Conservation (phyloP, 2,113 vertebrate genomes). For the Pteropus alecto region DNA sequence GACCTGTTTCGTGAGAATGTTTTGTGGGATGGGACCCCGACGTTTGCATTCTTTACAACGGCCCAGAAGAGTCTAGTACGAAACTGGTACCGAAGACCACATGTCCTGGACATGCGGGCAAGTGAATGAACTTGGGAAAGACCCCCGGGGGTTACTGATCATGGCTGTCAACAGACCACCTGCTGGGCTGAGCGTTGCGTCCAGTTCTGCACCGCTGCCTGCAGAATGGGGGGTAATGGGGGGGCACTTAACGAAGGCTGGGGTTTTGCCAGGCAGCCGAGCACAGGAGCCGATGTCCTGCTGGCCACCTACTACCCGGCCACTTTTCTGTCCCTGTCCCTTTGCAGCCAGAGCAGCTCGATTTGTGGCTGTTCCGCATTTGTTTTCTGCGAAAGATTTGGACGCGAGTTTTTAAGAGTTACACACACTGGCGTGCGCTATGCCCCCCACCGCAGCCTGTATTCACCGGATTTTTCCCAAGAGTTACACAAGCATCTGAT, state of each 20-base stretch:
- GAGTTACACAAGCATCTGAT: not conserved
- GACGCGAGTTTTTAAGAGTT: not conserved
- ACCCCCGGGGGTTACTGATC: not conserved
- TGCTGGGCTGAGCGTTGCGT: too few species aligned
- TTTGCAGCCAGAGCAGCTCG: not conserved
- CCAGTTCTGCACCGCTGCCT: too few species aligned
- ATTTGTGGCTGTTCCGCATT: too few species aligned
- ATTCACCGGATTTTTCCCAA: not conserved
- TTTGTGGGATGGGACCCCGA: not conserved
- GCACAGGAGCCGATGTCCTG: rapidly evolving
- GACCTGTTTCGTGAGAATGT: not conserved
- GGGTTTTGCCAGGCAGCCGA: too few species aligned
- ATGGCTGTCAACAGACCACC: too few species aligned
- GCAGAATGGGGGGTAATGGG: too few species aligned
- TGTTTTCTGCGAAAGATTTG: not conserved
- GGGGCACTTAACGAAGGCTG: not conserved
- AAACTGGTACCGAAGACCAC: not conserved
- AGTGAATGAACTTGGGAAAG: not conserved
- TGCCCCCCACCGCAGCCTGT: rapidly evolving
- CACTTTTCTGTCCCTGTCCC: not conserved
- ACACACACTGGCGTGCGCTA: too few species aligned
- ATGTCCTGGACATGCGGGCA: too few species aligned
- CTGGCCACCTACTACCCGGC: too few species aligned
- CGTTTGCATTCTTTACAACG: rapidly evolving
- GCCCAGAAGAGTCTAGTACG: not conserved